Evolutionary conservation across 92 coral and sea anemone species (phyloP), one percentile per base, ranked within the genome.

Genomic region (Siderastrea siderea): DNA sequence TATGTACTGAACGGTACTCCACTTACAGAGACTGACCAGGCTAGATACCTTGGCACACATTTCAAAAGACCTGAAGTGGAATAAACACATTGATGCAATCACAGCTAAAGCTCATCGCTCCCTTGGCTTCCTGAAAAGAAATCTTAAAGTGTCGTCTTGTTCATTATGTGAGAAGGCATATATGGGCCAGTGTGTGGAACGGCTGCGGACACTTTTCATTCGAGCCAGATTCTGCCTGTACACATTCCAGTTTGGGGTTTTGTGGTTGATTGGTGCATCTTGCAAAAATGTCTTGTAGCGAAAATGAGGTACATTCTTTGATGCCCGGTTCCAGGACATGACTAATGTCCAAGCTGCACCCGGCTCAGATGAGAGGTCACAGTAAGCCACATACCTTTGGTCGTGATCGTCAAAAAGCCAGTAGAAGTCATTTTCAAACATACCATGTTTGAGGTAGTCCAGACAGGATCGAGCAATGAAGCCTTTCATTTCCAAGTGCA

Each of bases 331-430:
- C 72, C 80, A 67, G 7, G 92, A 84, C 80, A 75, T 52, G 49
- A 89, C 84, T 2, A 89, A 80, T 0, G 92, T 89, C 92, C 92
- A 89, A 3, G 92, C 92, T 53, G 92, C 58, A 3, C 84, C 84
- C 55, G 85, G 92, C 43, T 89, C 92, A 10, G 79, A 53, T 10
- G 77, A 55, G 57, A 89, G 53, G 45, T 89, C 92, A 43, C 92
- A 84, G 48, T 8, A 74, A 38, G 88, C 84, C 64, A 57, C 19
- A 77, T 90, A 90, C 14, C 59, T 10, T 51, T 47, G 57, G 7
- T 44, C 55, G n/a, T 72, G 43, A 16, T 52, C 62, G n/a, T 90
- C 93, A 52, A 62, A 55, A 43, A 90, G 79, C 65, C 67, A 38
- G 67, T 73, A 90, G 48, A 74, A 71, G 45, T 88, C 93, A 57